phyloP scores from a whole-genome alignment of 2,797 vertebrate species.

The Anguilla pacifica region DNA sequence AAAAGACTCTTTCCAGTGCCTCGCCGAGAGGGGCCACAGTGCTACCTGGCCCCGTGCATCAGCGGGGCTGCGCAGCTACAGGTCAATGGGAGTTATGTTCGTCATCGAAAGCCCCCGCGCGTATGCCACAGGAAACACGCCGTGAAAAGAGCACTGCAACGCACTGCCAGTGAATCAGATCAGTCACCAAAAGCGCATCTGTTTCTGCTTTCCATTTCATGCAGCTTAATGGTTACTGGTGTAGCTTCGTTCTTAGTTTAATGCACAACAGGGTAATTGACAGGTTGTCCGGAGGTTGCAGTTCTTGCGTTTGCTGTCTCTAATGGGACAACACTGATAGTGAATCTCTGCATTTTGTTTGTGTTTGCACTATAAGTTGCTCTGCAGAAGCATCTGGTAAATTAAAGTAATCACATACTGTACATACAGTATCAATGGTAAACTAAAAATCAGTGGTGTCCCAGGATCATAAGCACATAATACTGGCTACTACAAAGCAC shows the following conservation, averaged over 20 bases:
- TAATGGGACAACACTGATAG: no score
- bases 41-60: neutral
- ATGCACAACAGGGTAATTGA: neutral
- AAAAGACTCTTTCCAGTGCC: constrained; percentile 22
- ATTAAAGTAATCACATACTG: no score
- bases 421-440: no score
- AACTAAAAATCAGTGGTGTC: no score
- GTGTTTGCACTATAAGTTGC: no score
- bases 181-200: neutral
- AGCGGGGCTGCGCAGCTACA: neutral
- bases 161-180: neutral
- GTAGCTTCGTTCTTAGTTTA: neutral
- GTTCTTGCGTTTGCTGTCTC: neutral
- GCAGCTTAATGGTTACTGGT: neutral
- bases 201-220: neutral
- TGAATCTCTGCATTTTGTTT: no score
- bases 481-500: neutral
- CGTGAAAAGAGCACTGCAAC: neutral
- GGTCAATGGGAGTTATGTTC: constrained; percentile 18
- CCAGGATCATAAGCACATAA: neutral
- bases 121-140: neutral
- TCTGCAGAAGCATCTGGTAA: no score
- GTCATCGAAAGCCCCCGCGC: neutral
- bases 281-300: neutral
- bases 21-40: constrained; percentile 18